Evolutionary conservation across 1,140 invertebrate species (phyloP), one percentile per base, ranked within the genome.

Genomic region (Macrobrachium rosenbergii): DNA sequence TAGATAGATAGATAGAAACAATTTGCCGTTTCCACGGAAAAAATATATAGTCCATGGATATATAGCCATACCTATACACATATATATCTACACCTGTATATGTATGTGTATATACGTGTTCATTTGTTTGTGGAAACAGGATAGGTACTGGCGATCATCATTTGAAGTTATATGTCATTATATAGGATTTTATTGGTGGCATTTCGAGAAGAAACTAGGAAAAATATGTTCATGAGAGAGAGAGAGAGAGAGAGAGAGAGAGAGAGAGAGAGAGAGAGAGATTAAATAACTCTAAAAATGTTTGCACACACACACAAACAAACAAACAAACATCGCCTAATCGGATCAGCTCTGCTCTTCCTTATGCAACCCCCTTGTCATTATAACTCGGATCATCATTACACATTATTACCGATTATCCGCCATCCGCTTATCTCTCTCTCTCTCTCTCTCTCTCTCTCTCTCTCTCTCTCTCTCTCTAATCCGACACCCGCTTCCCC

Each of bases 241-340:
- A 79, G 12, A 79, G 45, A 60, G 17, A 60, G 77, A 60, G 45
- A 21, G 58, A 79, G 12, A 77, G 75, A 77, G 28, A 77, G 75
- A 77, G 8, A 77, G 75, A 77, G 11, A 43, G 28, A 43, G 23
- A 77, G 75, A 43, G 23, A 77, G 21, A 23, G 3, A 77, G 37
- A 77, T 12, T 45, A 11, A 43, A 10, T 43, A 45, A 43, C 28
- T 43, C 23, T 17, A 52, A 45, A 58, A 52, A 58, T 78, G 52
- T 58, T 14, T 78, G 52, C 45, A 62, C 77, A 45, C 58, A 60
- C 77, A 12, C 5, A 19, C 58, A 0, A 19, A 21, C 52, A 45
- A n/a, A 19, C 14, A 73, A n/a, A 73, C 21, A 73, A n/a, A 73
- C 69, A 73, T 2, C n/a, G 43, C 52, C 19, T 79, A 21, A 45